A percentile compares a stretch with the other conserved stretches of the same genome.
Conservation (phyloP, 2,113 vertebrate genomes). For the Carollia perspicillata region DNA sequence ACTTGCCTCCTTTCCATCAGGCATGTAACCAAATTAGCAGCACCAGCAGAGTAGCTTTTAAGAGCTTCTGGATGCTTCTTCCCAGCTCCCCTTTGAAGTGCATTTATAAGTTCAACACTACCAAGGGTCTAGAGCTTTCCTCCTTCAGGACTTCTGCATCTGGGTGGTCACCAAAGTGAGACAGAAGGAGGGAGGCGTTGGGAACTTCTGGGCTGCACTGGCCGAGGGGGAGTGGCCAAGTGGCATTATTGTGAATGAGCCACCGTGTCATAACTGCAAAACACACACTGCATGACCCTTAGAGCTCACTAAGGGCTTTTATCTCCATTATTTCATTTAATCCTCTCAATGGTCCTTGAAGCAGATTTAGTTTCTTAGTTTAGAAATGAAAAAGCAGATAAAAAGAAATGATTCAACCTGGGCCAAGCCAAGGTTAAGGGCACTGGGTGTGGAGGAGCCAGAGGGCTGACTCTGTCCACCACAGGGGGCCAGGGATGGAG, state of each 20-base stretch:
- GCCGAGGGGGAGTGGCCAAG: fast-evolving
- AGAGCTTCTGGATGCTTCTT: neutral
- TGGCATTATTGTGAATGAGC: neutral
- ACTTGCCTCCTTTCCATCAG: neutral
- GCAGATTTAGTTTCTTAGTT: neutral
- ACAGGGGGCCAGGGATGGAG: neutral
- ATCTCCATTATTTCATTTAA: neutral
- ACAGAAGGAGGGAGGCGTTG: fast-evolving
- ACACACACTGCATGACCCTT: neutral
- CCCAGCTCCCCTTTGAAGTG: neutral
- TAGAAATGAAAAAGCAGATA: neutral
- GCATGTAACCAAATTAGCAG: neutral
- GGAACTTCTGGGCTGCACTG: fast-evolving
- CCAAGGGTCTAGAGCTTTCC: neutral
- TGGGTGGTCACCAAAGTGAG: neutral
- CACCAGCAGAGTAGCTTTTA: neutral
- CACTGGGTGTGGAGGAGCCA: fast-evolving
- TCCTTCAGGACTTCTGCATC: neutral
- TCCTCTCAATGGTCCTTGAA: conserved; percentile 10
- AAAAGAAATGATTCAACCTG: neutral
- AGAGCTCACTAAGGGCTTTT: neutral
- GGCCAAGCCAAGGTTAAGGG: neutral
- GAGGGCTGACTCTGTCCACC: neutral
- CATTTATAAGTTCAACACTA: neutral
- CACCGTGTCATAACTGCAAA: fast-evolving